Evolutionary conservation across 2,113 vertebrate genomes (phyloP).

Genomic region (human): DNA sequence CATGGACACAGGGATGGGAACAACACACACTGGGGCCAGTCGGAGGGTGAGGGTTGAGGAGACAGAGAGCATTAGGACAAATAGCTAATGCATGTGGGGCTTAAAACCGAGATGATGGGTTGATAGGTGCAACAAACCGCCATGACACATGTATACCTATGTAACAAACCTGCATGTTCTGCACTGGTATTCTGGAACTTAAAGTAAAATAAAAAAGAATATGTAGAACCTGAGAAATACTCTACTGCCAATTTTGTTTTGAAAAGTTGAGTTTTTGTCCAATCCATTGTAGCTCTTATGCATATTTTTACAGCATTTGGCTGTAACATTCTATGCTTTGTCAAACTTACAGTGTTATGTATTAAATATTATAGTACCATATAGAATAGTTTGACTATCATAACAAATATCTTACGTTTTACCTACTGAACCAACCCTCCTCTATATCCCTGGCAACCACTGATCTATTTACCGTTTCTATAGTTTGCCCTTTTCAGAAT

Average conservation of each 20-base stretch:
- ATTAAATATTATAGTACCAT: neutral
- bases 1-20: too few relatives aligned
- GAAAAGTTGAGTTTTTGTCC: neutral
- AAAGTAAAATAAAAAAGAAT: too few relatives aligned
- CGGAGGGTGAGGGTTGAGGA: too few relatives aligned
- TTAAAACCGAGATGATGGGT: too few relatives aligned
- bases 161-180: too few relatives aligned
- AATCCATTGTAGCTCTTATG: neutral
- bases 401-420: neutral
- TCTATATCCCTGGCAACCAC: neutral
- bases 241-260: neutral
- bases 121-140: too few relatives aligned
- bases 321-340: neutral
- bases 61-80: too few relatives aligned
- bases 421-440: neutral
- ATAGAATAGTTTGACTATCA: neutral
- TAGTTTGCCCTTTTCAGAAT: neutral
- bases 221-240: neutral
- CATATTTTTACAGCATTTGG: neutral
- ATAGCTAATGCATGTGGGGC: too few relatives aligned
- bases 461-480: neutral
- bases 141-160: too few relatives aligned
- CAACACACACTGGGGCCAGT: too few relatives aligned
- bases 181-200: too few relatives aligned
- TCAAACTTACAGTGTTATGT: neutral